Conservation (phyloP, 2,797 vertebrate species). For the Paramormyrops hopkinsi region DNA sequence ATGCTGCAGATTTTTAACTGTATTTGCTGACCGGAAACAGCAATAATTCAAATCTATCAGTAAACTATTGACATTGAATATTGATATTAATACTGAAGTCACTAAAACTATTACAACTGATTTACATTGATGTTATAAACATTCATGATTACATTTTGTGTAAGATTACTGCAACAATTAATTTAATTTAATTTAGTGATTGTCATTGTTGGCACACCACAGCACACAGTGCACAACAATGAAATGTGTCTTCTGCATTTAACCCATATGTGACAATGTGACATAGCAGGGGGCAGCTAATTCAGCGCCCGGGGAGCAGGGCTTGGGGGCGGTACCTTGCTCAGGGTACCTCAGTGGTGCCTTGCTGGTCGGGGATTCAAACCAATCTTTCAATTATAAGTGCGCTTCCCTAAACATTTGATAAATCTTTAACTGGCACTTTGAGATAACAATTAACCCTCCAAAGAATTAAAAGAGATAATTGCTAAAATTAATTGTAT, state of each 20-base stretch:
- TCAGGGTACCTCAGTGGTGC: too few relatives aligned
- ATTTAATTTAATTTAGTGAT: too few relatives aligned
- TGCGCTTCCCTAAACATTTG: not conserved
- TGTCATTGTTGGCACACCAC: too few relatives aligned
- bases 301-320: too few relatives aligned
- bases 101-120: not conserved
- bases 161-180: not conserved
- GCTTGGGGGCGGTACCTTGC: too few relatives aligned
- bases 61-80: not conserved
- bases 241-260: too few relatives aligned
- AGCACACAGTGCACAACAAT: too few relatives aligned
- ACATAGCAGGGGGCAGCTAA: too few relatives aligned
- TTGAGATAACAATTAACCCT: not conserved
- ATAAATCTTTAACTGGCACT: not conserved
- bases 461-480: not conserved
- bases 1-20: not conserved
- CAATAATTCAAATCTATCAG: not conserved
- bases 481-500: not conserved
- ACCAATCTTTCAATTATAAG: too few relatives aligned
- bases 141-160: not conserved
- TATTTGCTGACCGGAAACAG: not conserved
- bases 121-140: not conserved
- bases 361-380: too few relatives aligned
- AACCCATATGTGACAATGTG: too few relatives aligned
- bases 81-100: not conserved